These are phyloP conservation scores for Ciconia maguari DNA, from an alignment of 2,113 vertebrate species.

Conservation along the genomic window DNA sequence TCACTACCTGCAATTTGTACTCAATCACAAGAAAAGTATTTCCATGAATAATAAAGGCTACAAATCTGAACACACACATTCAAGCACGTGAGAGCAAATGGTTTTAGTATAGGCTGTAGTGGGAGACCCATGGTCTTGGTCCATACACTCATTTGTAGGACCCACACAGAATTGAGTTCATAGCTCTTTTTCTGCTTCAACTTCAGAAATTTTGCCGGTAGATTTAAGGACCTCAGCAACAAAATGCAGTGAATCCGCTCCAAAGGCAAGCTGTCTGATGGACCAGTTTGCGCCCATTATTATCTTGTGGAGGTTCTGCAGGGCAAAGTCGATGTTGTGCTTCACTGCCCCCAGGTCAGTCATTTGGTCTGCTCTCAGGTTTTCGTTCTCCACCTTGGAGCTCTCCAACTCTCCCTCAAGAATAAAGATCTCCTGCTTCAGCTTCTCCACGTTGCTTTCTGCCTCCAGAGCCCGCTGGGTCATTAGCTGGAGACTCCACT, in stretches of 20 bases:
- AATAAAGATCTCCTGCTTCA: conserved; percentile 76
- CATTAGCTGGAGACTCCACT: conserved; percentile 78
- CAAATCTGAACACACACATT: not conserved
- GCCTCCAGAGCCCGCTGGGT: conserved; percentile 79
- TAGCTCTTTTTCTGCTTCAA: not conserved
- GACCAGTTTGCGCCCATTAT: conserved; percentile 65
- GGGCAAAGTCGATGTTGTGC: conserved; percentile 68
- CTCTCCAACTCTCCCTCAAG: conserved; percentile 75
- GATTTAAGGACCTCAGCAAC: conserved; percentile 65
- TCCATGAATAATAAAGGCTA: not conserved
- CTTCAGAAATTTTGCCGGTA: conserved; percentile 53
- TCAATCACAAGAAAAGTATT: not conserved
- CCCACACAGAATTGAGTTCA: not conserved
- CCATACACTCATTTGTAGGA: fast-evolving
- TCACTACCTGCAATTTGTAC: not conserved
- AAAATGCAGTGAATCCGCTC: not conserved
- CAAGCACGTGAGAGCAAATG: not conserved
- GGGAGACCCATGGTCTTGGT: fast-evolving
- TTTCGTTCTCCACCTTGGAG: conserved; percentile 67
- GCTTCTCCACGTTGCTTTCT: conserved; percentile 67
- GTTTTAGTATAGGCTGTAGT: not conserved
- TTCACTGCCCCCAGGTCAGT: conserved; percentile 67
- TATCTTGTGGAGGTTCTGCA: conserved; percentile 74
- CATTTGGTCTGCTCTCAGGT: conserved; percentile 64
- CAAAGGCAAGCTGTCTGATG: conserved; percentile 53